Conservation (phyloP, 2,888 invertebrate genomes). For the Abrostola tripartita region DNA sequence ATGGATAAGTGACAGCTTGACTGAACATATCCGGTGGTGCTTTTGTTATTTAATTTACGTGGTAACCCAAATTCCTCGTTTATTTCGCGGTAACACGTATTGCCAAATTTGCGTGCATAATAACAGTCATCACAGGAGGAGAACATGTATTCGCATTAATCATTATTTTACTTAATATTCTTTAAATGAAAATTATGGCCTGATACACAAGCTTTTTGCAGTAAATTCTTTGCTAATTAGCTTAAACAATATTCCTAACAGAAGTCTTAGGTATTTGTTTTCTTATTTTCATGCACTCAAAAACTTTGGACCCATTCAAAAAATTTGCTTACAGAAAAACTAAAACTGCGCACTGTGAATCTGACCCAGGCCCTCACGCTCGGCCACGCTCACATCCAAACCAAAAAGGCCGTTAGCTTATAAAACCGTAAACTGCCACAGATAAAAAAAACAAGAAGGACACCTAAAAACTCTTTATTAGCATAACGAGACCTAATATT, state of each 20-base stretch:
- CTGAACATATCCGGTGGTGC: slow-evolving; percentile 55
- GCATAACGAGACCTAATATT: slow-evolving; percentile 17
- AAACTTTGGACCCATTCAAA: too few species aligned
- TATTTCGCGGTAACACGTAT: slow-evolving; percentile 30
- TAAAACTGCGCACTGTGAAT: not conserved
- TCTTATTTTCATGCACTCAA: not conserved
- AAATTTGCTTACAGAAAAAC: not conserved
- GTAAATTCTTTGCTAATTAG: too few species aligned
- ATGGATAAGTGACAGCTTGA: slow-evolving; percentile 44
- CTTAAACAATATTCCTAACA: too few species aligned
- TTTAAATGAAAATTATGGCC: too few species aligned
- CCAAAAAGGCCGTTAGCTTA: not conserved
- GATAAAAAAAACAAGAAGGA: not conserved
- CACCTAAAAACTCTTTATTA: slow-evolving; percentile 12
- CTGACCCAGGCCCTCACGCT: not conserved
- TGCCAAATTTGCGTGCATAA: slow-evolving; percentile 31
- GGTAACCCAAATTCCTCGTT: slow-evolving; percentile 60
- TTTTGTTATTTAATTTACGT: slow-evolving; percentile 42
- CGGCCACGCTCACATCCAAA: slow-evolving; percentile 1
- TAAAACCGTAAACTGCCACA: slow-evolving; percentile 1
- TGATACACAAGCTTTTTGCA: too few species aligned
- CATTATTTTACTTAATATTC: too few species aligned
- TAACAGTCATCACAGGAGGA: not conserved
- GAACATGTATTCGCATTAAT: not conserved
- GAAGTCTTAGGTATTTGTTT: not conserved